phyloP scores from a whole-genome alignment of 1,140 invertebrate genomes.

The Lamellibrachia luymesi region DNA sequence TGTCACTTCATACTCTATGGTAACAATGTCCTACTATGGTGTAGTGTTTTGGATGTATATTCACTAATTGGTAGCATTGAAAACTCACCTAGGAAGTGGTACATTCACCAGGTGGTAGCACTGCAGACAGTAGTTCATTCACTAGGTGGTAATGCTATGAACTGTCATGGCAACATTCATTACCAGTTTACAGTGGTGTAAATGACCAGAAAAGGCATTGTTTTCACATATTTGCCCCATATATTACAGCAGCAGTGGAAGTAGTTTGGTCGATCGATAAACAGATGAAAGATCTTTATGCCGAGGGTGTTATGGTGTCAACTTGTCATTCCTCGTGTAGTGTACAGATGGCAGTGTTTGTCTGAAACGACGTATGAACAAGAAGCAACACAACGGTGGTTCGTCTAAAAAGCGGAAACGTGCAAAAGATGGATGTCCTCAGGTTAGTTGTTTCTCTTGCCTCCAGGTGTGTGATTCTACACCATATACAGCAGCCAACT shows the following conservation, averaged over 20 bases:
- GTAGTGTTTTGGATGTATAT: neutral
- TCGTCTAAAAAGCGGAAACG: conserved; percentile 65
- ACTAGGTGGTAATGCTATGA: neutral
- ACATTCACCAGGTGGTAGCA: conserved; percentile 14
- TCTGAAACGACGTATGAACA: neutral
- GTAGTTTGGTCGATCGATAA: too few relatives aligned
- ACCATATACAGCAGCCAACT: neutral
- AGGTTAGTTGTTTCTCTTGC: neutral
- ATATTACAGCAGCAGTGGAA: neutral
- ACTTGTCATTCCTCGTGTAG: neutral
- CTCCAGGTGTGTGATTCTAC: neutral
- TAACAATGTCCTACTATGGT: neutral
- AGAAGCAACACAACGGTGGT: conserved; percentile 26
- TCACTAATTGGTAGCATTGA: conserved; percentile 7
- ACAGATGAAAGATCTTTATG: neutral
- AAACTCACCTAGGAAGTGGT: conserved; percentile 26
- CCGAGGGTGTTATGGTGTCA: neutral
- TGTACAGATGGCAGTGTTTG: neutral
- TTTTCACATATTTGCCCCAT: neutral
- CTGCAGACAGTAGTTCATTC: neutral
- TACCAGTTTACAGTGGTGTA: neutral
- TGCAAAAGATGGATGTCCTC: conserved; percentile 52
- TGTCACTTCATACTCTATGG: neutral
- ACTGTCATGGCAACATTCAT: neutral
- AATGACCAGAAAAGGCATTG: neutral